Conservation (phyloP, 2,888 invertebrate genomes). For the Drosophila ustulata region DNA sequence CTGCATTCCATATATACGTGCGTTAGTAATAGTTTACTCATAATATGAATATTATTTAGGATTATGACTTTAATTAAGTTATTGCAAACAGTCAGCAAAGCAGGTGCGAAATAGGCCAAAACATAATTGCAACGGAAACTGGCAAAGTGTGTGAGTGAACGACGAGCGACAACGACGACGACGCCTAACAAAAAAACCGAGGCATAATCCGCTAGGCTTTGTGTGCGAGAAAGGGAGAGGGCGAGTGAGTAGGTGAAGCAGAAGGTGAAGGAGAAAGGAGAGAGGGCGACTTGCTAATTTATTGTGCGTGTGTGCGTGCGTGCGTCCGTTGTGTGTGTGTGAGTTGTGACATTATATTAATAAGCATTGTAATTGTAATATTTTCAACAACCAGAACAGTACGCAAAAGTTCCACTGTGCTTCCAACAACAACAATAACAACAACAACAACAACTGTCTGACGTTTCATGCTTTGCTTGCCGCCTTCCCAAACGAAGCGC, state of each 20-base stretch:
- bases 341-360: constrained; percentile 33
- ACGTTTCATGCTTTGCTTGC: constrained; percentile 33
- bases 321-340: constrained; percentile 27
- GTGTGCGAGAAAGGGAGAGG: constrained; percentile 33
- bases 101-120: constrained; percentile 37
- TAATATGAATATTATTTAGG: constrained; percentile 63
- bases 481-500: constrained; percentile 47
- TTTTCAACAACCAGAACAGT: constrained; percentile 14
- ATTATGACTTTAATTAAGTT: constrained; percentile 54
- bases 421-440: constrained; percentile 29
- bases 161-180: constrained; percentile 20
- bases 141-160: constrained; percentile 26
- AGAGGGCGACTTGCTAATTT: constrained; percentile 58
- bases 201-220: constrained; percentile 51
- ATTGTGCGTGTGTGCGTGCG: constrained; percentile 45
- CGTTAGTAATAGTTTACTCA: constrained; percentile 75
- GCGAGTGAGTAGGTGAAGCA: constrained; percentile 3
- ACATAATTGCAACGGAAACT: constrained; percentile 26
- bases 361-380: constrained; percentile 35
- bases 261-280: constrained; percentile 10
- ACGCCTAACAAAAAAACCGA: constrained; percentile 31
- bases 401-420: constrained; percentile 37
- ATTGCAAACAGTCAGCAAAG: constrained; percentile 33
- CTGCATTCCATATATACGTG: constrained; percentile 63
- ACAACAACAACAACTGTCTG: constrained; percentile 43